These are phyloP conservation scores for Tyto alba DNA, from an alignment of 2,113 vertebrate genomes.

Conservation along the genomic window DNA sequence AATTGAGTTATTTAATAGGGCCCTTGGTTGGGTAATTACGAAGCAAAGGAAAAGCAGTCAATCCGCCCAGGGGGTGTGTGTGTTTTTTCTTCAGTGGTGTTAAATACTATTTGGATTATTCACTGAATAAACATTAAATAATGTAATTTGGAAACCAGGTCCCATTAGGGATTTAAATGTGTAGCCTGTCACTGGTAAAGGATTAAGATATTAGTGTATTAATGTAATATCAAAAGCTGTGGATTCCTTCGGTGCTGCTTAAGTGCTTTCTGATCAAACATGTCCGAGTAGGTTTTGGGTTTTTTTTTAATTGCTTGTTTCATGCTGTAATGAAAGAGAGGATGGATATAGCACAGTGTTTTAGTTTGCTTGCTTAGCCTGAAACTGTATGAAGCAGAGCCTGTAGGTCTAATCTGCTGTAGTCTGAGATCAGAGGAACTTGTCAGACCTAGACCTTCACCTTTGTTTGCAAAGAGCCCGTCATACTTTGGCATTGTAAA, in stretches of 20 bases:
- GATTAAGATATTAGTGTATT: slow-evolving; percentile 78
- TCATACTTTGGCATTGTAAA: background rate
- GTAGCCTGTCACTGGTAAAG: slow-evolving; percentile 61
- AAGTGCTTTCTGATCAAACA: slow-evolving; percentile 65
- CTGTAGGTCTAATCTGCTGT: background rate
- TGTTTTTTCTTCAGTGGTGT: slow-evolving; percentile 64
- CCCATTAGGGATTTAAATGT: slow-evolving; percentile 67
- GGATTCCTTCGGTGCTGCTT: slow-evolving; percentile 42
- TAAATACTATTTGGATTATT: slow-evolving; percentile 75
- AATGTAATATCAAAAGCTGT: slow-evolving; percentile 69
- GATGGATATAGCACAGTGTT: background rate
- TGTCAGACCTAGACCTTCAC: background rate
- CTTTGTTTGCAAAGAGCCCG: background rate
- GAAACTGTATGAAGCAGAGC: background rate
- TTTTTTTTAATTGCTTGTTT: slow-evolving; percentile 32
- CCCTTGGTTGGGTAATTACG: slow-evolving; percentile 57
- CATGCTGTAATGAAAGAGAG: background rate
- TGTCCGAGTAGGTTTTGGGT: background rate
- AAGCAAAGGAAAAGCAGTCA: slow-evolving; percentile 63
- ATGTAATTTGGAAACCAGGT: slow-evolving; percentile 77
- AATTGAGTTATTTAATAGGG: slow-evolving; percentile 55
- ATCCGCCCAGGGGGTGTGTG: slow-evolving; percentile 16
- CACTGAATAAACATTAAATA: slow-evolving; percentile 79
- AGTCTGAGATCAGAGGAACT: background rate
- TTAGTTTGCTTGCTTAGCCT: background rate